Evolutionary conservation across 2,113 vertebrate species (phyloP).

Genomic region (Alethe diademata): DNA sequence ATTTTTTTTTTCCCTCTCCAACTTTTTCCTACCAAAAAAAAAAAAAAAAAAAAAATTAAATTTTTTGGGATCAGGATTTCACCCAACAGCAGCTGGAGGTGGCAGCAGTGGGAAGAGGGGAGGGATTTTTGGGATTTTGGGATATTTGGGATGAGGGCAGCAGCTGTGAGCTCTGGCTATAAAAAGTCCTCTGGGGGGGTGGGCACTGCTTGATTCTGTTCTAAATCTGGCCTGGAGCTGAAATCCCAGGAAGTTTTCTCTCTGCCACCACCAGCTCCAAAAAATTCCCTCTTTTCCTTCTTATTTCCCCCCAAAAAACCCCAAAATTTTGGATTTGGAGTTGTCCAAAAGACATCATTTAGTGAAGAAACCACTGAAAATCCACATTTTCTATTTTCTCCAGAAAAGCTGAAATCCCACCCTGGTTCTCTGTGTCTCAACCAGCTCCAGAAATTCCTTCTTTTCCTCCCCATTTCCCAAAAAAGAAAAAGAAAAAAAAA

Average conservation of each 20-base stretch:
- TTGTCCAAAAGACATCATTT: background rate
- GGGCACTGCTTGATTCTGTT: background rate
- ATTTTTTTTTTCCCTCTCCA: too few relatives aligned
- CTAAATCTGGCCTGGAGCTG: background rate
- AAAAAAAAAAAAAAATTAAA: too few relatives aligned
- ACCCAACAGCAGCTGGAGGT: too few relatives aligned
- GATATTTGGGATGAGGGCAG: constrained; percentile 2
- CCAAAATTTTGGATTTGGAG: background rate
- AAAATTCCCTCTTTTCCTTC: background rate
- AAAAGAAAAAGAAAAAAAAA: too few relatives aligned
- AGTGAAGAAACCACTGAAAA: accelerated
- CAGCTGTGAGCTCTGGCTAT: constrained; percentile 36
- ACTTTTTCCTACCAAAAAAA: too few relatives aligned
- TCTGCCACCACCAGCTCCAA: background rate
- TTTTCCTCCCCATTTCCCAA: too few relatives aligned
- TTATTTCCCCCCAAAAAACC: background rate
- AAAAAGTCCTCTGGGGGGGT: constrained; percentile 12
- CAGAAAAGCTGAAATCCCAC: too few relatives aligned
- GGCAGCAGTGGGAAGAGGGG: too few relatives aligned
- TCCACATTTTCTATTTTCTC: too few relatives aligned
- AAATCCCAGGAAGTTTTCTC: background rate
- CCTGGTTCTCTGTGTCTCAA: too few relatives aligned
- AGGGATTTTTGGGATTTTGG: background rate
- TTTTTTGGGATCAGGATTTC: too few relatives aligned
- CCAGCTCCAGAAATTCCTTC: too few relatives aligned